Base-by-base conservation (phyloP, 2,797 vertebrate species). In the Eulemur coronatus region DNA sequence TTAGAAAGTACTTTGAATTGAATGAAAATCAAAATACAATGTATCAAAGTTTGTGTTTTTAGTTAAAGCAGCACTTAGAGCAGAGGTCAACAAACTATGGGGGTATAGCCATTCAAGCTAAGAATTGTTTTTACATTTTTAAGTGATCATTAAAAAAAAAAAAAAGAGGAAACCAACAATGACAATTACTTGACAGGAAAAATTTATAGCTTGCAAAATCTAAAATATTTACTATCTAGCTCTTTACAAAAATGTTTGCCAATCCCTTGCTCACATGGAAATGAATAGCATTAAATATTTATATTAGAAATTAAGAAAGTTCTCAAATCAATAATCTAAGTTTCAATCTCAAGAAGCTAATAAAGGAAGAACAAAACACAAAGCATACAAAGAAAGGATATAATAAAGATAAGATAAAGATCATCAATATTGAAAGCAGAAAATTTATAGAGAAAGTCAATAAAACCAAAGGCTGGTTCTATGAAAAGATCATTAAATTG, bases 141-240 rank as follows among this genome's bases (percentile, higher is more conserved):
- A 46, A 81, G 63, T n/a, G 7, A 55, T 33, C 65, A 11, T 8
- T 33, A 12, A 50, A 72, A 75, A 76, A 41, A 41, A 41, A 41
- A 90, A 48, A 9, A 41, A 41, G 35, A 41, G n/a, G 15, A 33
- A 15, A 52, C 55, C 55, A 57, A 46, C 14, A 52, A 43, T 33
- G 46, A 67, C 2, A 12, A 65, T 35, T 88, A 43, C 41, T 67
- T 55, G 4, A 69, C 7, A 88, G 24, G 22, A 13, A 55, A 20
- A 17, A 14, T 38, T 38, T 69, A 57, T n/a, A 63, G 46, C 15
- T 28, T 20, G 7, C 17, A 52, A 61, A 50, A 24, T 89, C 33
- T 92, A 50, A 89, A 84, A 43, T 94, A 88, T 73, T 88, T 94
- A 57, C 28, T 78, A 57, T 76, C 33, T 89, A 65, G 70, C 7